Evolutionary conservation across 1,140 invertebrate genomes (phyloP).

Genomic region (Solenopsis fugax): DNA sequence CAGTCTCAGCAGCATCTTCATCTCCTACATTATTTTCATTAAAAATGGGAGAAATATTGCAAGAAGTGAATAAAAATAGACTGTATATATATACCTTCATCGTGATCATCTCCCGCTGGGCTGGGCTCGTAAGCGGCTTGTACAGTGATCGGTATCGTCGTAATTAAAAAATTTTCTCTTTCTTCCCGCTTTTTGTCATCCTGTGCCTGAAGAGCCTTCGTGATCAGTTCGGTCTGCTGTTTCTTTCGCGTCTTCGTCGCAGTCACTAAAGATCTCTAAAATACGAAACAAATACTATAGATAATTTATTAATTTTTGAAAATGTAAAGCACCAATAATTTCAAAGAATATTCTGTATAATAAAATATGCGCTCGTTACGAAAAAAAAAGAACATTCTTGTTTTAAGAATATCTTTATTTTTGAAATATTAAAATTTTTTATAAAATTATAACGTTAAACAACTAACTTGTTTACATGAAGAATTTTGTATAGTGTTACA

Average conservation of each 20-base stretch:
- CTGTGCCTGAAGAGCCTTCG: constrained; percentile 97
- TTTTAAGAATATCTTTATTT: too few species aligned
- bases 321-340: background rate
- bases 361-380: background rate
- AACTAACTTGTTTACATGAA: too few species aligned
- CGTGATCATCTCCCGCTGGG: constrained; percentile 93
- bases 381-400: too few species aligned
- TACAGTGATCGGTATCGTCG: constrained; percentile 97
- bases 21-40: constrained; percentile 83
- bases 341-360: background rate
- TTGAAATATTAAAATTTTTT: too few species aligned
- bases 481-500: too few species aligned
- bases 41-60: constrained; percentile 23
- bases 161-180: constrained; percentile 98
- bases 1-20: constrained; percentile 91
- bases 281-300: constrained; percentile 35
- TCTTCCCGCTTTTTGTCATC: constrained; percentile 98
- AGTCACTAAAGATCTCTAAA: constrained; percentile 97
- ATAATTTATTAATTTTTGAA: constrained; percentile 20
- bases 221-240: constrained; percentile 99
- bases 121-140: constrained; percentile 98
- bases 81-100: constrained; percentile 89
- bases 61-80: background rate
- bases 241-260: constrained; percentile 99
- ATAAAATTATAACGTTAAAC: too few species aligned